Conservation (phyloP, 1,140 invertebrate species). For the Ladona fulva region DNA sequence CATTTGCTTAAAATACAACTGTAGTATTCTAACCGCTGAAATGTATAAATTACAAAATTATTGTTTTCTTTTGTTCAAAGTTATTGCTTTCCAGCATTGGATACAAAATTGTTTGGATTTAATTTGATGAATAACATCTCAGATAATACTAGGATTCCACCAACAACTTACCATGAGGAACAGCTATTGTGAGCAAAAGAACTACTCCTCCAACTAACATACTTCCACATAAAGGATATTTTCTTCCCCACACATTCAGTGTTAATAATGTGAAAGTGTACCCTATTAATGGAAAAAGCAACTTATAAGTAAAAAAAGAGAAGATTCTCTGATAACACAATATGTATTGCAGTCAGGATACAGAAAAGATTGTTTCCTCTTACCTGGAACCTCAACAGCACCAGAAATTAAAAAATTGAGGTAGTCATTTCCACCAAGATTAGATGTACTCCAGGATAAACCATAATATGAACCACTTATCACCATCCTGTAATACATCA, state of each 20-base stretch:
- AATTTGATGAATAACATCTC: no score
- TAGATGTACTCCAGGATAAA: conserved; percentile 66
- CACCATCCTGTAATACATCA: conserved; percentile 49
- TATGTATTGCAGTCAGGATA: no score
- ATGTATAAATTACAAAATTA: no score
- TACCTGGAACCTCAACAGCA: conserved; percentile 60
- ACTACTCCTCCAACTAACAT: conserved; percentile 58
- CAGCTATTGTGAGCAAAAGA: conserved; percentile 46
- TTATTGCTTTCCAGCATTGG: no score
- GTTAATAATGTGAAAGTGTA: conserved; percentile 61
- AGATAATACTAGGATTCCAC: no score
- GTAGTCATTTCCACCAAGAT: conserved; percentile 61
- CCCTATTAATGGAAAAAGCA: conserved; percentile 23
- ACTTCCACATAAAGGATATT: conserved; percentile 54
- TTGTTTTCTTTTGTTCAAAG: no score
- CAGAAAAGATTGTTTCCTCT: background rate
- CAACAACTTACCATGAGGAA: conserved; percentile 43
- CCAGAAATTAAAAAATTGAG: conserved; percentile 68
- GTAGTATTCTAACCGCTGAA: no score
- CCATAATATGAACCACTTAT: conserved; percentile 74
- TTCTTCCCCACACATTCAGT: conserved; percentile 61
- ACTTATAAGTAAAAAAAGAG: no score
- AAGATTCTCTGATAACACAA: no score
- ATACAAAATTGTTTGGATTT: no score
- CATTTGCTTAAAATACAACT: no score